Percentiles rank a stretch among this genome's conserved stretches.
Evolutionary conservation across 2,888 invertebrate species (phyloP).

Genomic region (Allacma fusca): DNA sequence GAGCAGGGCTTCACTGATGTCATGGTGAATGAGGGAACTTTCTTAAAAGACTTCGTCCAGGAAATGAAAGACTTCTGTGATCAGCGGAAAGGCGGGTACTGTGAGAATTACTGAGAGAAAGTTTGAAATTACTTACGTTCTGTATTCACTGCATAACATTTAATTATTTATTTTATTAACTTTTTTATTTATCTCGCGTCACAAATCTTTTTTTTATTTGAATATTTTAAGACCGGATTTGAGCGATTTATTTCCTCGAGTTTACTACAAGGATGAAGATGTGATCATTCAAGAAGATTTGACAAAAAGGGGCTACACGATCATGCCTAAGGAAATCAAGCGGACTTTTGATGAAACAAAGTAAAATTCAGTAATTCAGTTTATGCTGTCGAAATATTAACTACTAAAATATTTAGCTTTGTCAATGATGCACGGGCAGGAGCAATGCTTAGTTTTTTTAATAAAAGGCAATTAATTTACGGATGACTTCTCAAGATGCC

Average conservation of each 20-base stretch:
- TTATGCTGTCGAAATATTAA: too few relatives aligned
- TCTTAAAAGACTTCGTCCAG: neutral
- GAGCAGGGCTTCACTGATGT: neutral
- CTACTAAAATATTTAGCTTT: too few relatives aligned
- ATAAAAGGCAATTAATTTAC: too few relatives aligned
- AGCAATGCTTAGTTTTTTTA: too few relatives aligned
- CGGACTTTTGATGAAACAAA: constrained; percentile 19
- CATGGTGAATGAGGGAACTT: neutral
- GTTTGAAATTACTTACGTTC: too few relatives aligned
- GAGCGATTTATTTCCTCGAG: constrained; percentile 27
- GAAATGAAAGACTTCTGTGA: too few relatives aligned
- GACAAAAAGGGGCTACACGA: constrained; percentile 17
- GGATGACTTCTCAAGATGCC: too few relatives aligned
- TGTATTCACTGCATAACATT: too few relatives aligned
- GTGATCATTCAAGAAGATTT: constrained; percentile 35
- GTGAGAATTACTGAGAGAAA: too few relatives aligned
- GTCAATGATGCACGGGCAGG: too few relatives aligned
- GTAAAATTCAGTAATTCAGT: constrained; percentile 31
- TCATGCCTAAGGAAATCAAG: neutral
- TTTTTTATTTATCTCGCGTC: neutral
- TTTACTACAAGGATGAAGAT: constrained; percentile 17
- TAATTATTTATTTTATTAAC: neutral
- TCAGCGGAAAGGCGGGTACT: neutral
- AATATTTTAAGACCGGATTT: neutral
- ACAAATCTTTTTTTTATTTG: too few relatives aligned